These are phyloP conservation scores for Octodon degus DNA, from an alignment of 2,113 vertebrate genomes.

Conservation along the genomic window DNA sequence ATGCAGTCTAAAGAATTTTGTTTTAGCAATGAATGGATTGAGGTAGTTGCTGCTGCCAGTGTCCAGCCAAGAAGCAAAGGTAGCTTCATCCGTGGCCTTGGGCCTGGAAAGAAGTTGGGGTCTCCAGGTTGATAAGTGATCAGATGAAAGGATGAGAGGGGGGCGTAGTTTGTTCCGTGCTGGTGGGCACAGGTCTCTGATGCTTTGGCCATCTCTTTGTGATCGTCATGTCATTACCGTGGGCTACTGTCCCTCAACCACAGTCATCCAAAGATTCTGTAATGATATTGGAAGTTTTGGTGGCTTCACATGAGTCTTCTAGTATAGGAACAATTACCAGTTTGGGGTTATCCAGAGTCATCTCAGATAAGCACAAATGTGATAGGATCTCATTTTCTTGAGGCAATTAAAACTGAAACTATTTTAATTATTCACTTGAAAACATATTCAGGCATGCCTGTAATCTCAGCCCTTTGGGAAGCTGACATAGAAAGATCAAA, in stretches of 20 bases:
- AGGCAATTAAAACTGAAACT: background rate
- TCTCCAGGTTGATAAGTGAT: background rate
- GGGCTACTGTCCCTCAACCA: background rate
- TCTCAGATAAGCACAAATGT: background rate
- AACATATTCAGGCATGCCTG: background rate
- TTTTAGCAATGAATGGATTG: background rate
- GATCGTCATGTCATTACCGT: background rate
- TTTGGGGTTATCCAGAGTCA: background rate
- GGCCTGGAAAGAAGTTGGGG: background rate
- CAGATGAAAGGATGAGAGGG: too few relatives aligned
- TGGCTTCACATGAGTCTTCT: background rate
- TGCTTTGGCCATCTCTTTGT: background rate
- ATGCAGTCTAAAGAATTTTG: background rate
- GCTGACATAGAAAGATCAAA: background rate
- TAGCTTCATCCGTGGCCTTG: background rate
- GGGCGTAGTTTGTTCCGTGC: background rate
- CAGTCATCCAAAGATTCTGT: background rate
- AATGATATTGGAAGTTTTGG: background rate
- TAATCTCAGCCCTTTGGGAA: background rate
- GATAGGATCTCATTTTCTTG: background rate
- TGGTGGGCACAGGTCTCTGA: background rate
- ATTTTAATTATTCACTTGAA: background rate
- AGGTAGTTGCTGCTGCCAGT: background rate
- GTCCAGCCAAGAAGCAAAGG: background rate
- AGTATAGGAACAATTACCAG: background rate